Base-by-base conservation (phyloP, 2,113 vertebrate species). In the Lanius collurio region DNA sequence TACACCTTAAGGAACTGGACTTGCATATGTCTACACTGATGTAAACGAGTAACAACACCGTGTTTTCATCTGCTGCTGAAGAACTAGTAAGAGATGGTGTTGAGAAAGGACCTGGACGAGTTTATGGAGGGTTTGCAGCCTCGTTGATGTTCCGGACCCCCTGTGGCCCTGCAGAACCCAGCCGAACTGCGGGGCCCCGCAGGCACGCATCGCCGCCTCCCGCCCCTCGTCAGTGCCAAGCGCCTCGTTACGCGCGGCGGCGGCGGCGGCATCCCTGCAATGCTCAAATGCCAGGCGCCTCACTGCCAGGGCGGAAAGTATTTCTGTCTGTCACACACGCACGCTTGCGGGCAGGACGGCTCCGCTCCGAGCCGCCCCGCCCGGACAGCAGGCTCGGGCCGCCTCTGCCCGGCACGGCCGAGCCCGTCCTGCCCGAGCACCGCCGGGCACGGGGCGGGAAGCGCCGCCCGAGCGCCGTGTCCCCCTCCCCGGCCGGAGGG, bases 251-350 rank as follows among this genome's bases (percentile, higher is more conserved):
- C 2, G 44, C 26, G 24, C 60, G 46, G 12, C 55, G 11, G 47
- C 15, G 7, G 10, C 88, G 15, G 41, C 41, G 41, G n/a, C n/a
- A 8, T 1, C 56, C 30, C 62, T 2, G 15, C 84, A 10, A 1
- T 0, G 68, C 76, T 20, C 24, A 7, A 18, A 9, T 0, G 57
- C 55, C 63, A 5, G 7, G 11, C 63, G 3, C 41, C 73, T 50
- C 50, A 4, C 49, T 41, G 18, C 15, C 23, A 2, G 30, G 30
- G 11, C 55, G 28, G 1, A 1, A 6, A 49, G 3, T 1, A 4
- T 20, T 84, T 22, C 19, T 18, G 35, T 18, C 8, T 3, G n/a
- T 22, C 63, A 26, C 46, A 15, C 15, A 16, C 7, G 11, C 21
- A 2, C 19, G 15, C 9, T 30, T 1, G 62, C 33, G 33, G 75